Evolutionary conservation across 2,113 vertebrate genomes (phyloP), one percentile per base, ranked within the genome.

Genomic region (Thryonomys swinderianus): DNA sequence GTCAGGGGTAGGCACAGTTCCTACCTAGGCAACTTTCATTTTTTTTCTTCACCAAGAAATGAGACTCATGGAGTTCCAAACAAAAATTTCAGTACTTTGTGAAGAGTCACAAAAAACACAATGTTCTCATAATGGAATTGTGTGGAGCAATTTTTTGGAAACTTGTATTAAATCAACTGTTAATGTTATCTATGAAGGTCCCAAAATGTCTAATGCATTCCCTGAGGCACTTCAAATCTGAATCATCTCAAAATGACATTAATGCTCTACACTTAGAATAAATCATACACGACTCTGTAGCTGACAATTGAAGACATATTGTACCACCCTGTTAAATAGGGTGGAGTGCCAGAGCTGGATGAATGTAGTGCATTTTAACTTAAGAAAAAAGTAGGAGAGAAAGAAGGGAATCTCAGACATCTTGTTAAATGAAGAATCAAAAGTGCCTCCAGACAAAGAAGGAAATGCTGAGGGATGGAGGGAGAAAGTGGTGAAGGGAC

Each of bases 61-160:
- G 37, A 90, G 18, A 34, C 66, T 69, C 66, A 93, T 7, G 2
- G 51, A 53, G 42, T 61, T 88, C 57, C 62, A 48, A 55, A 34
- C 11, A 30, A 88, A 53, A 62, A 90, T 93, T 67, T 91, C n/a
- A 88, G 79, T 82, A 85, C 55, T 32, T 40, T 59, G 34, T 61
- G 74, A 91, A 93, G 64, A 89, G 16, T 30, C 20, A 57, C 14
- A 91, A 82, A 73, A 94, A 88, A 85, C 8, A 69, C 81, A 79
- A 78, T 37, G 21, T 53, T 90, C 79, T 79, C 37, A 78, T 40
- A 34, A 82, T 66, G 30, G 85, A 92, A 71, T 45, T 3, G 3
- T 21, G 2, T 7, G 27, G 81, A 88, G 57, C 8, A 73, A 73
- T 80, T 1, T 82, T 80, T 27, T 32, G n/a, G 42, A 59, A 71